Evolutionary conservation across 2,797 vertebrate species (phyloP).

Genomic region (Poliocrania exsul): DNA sequence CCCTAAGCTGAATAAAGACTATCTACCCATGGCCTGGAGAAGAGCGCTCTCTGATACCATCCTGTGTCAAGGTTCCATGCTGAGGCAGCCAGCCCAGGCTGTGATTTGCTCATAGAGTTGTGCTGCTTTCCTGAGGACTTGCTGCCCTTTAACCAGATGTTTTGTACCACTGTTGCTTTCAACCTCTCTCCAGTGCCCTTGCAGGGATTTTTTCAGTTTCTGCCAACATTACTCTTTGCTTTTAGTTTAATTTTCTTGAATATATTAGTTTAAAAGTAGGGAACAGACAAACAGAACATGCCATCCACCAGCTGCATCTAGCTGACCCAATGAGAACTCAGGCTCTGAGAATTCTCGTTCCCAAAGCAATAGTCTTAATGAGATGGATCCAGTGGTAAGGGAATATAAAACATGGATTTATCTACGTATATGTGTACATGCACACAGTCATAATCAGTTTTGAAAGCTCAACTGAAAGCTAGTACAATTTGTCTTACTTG

Average conservation of each 20-base stretch:
- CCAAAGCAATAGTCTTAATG: not conserved
- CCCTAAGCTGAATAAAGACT: not conserved
- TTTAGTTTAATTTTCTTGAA: not conserved
- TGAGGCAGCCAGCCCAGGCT: not conserved
- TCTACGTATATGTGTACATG: not conserved
- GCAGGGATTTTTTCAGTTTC: not conserved
- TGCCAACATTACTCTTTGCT: not conserved
- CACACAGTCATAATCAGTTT: not conserved
- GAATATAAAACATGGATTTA: not conserved
- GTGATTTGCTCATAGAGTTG: rapidly evolving
- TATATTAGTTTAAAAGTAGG: not conserved
- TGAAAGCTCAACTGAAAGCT: not conserved
- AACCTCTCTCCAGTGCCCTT: not conserved
- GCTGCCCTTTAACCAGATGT: not conserved
- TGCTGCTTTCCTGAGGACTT: not conserved
- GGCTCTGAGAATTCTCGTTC: not conserved
- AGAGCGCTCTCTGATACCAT: not conserved
- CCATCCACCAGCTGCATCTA: not conserved
- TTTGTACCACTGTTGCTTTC: not conserved
- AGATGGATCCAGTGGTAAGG: not conserved
- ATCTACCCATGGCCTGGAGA: not conserved
- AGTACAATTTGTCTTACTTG: not conserved
- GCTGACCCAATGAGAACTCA: not conserved
- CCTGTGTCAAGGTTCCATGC: not conserved
- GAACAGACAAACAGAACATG: not conserved